These are phyloP conservation scores for Ellobius talpinus DNA, from an alignment of 2,113 vertebrate species.

Conservation along the genomic window DNA sequence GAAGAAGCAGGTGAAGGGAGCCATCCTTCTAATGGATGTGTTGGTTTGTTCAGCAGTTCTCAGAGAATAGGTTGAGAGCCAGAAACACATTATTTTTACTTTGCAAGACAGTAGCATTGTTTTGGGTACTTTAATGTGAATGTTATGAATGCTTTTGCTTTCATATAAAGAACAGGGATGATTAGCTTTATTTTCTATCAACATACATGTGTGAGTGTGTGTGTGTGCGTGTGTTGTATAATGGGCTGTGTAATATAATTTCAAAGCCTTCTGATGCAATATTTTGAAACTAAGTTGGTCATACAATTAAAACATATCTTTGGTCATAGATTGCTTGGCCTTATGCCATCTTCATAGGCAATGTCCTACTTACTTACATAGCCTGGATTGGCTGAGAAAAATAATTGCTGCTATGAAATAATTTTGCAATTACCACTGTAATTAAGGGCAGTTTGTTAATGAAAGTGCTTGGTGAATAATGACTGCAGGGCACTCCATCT, in stretches of 20 bases:
- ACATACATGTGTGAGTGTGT: not conserved
- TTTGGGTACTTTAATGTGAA: conserved; percentile 63
- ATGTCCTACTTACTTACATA: conserved; percentile 84
- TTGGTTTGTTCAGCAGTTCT: conserved; percentile 52
- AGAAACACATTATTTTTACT: conserved; percentile 70
- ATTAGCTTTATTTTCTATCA: conserved; percentile 46
- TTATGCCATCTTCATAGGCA: conserved; percentile 77
- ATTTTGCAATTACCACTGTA: conserved; percentile 89
- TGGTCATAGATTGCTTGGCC: conserved; percentile 81
- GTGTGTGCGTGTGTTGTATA: not conserved
- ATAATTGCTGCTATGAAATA: conserved; percentile 89
- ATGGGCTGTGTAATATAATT: conserved; percentile 62
- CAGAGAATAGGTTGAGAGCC: conserved; percentile 60
- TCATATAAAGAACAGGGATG: conserved; percentile 63
- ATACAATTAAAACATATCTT: conserved; percentile 34
- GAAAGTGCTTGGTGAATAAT: conserved; percentile 86
- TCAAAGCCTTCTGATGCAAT: conserved; percentile 62
- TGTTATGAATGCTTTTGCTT: conserved; percentile 67
- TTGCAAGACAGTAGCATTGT: conserved; percentile 68
- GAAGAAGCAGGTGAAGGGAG: not conserved
- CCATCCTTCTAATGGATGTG: conserved; percentile 24
- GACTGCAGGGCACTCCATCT: conserved; percentile 85
- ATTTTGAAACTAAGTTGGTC: conserved; percentile 53
- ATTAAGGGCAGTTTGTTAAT: conserved; percentile 92
- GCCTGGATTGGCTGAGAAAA: conserved; percentile 86